Percentiles rank a stretch among this genome's conserved stretches.
Conservation (phyloP, 2,113 vertebrate species). For the Myrmecobius fasciatus region DNA sequence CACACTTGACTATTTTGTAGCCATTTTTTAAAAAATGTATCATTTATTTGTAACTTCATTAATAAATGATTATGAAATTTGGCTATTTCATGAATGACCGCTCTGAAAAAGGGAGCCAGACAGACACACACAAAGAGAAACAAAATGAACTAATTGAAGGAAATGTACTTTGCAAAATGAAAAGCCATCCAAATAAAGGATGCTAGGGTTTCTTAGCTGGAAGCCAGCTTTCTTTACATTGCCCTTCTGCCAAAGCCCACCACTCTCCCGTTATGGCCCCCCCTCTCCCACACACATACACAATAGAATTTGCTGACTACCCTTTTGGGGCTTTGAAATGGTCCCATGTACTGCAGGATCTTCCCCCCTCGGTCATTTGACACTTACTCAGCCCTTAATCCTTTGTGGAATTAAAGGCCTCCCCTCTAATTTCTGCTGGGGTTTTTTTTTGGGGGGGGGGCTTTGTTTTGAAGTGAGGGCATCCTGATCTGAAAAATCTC, state of each 20-base stretch:
- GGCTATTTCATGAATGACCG: background rate
- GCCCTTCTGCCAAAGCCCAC: background rate
- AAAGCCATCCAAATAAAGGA: background rate
- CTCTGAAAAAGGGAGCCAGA: background rate
- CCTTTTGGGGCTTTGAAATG: background rate
- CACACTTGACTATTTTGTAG: background rate
- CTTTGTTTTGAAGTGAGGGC: background rate
- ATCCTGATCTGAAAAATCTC: background rate
- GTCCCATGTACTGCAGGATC: background rate
- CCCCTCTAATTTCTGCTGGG: background rate
- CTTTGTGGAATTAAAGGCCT: conserved; percentile 1
- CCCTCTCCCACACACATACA: background rate
- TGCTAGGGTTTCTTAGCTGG: background rate
- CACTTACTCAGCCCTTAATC: background rate
- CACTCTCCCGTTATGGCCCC: background rate
- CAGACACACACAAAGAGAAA: background rate
- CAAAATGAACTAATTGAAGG: background rate
- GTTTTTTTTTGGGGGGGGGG: background rate
- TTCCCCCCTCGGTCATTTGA: background rate
- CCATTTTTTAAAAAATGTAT: background rate
- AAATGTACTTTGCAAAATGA: background rate
- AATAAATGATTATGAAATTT: too few species aligned
- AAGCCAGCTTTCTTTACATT: background rate
- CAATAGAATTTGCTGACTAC: background rate
- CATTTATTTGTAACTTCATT: too few species aligned